These are phyloP conservation scores for Mesocricetus auratus DNA, from an alignment of 2,113 vertebrate species.

Conservation along the genomic window DNA sequence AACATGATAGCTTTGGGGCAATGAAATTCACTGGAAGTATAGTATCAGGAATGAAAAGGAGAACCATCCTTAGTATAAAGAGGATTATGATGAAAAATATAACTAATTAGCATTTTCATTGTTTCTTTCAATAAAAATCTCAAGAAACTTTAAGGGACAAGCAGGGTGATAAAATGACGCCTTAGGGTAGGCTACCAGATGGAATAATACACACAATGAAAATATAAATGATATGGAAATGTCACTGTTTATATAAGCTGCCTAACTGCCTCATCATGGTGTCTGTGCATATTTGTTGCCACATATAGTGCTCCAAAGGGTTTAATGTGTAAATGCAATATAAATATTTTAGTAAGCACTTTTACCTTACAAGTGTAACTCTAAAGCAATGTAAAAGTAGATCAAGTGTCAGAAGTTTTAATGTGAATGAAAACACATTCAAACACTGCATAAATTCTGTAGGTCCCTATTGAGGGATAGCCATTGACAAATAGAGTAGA, in stretches of 20 bases:
- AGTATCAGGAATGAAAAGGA: constrained; percentile 38
- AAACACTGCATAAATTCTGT: not conserved
- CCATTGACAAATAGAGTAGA: not conserved
- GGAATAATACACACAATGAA: constrained; percentile 67
- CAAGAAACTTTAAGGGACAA: constrained; percentile 74
- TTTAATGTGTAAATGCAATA: constrained; percentile 33
- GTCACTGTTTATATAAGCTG: constrained; percentile 55
- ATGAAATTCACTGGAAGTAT: constrained; percentile 63
- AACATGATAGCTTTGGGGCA: constrained; percentile 79
- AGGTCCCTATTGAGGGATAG: not conserved
- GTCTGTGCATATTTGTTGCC: constrained; percentile 25
- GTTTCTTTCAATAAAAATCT: constrained; percentile 81
- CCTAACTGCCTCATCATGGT: constrained; percentile 6
- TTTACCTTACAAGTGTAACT: constrained; percentile 43
- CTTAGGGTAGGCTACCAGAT: constrained; percentile 71
- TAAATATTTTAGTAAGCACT: constrained; percentile 40
- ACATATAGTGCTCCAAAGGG: constrained; percentile 40
- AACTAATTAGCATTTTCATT: constrained; percentile 82
- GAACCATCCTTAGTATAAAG: constrained; percentile 52
- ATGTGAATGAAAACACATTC: constrained; percentile 38
- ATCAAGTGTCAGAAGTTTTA: constrained; percentile 36
- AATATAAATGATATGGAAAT: constrained; percentile 61
- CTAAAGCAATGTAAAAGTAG: constrained; percentile 31
- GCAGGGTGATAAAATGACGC: constrained; percentile 71
- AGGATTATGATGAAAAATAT: constrained; percentile 79